Evolutionary conservation across 2,888 invertebrate species (phyloP), one percentile per base, ranked within the genome.

Genomic region (Phymatocera aterrima): DNA sequence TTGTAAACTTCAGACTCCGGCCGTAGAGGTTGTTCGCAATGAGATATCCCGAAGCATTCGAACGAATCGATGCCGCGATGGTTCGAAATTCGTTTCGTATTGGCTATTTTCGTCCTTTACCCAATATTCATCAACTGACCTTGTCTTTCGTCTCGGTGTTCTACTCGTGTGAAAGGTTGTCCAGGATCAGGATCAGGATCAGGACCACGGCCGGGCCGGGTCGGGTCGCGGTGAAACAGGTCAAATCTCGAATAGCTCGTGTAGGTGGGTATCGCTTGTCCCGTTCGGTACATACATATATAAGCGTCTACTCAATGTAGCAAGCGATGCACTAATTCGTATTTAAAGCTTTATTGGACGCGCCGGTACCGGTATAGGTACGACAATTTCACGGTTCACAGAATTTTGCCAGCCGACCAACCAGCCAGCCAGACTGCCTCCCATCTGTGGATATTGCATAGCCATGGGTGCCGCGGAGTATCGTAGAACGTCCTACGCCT

Each of bases 271-370:
- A 68, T 75, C 75, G 48, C 75, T 57, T n/a, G 48, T 24, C 72
- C 57, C 40, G 24, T 60, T 60, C 40, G 57, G 54, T 75, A n/a
- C n/a, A n/a, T n/a, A n/a, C n/a, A n/a, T n/a, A n/a, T n/a, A 75
- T 75, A 75, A 57, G 75, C 75, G 54, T 40, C 75, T 75, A 75
- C 75, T 57, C 75, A 75, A 75, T 75, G 75, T 75, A 75, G 51
- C 75, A 51, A 64, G 77, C 79, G 78, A 80, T 85, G 82, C 84
- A 84, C 87, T 88, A 88, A 88, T 89, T 89, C 83, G 87, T 89
- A 87, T 89, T 89, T 89, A 89, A 89, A 89, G 88, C 86, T 88
- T 88, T 86, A 87, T 87, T 84, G 87, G 83, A 82, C 83, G 83
- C 80, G 83, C 83, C 83, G 83, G 83, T 83, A 84, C 83, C 80